phyloP scores from a whole-genome alignment of 2,797 vertebrate genomes.

The Hypotaenidia okinawae region DNA sequence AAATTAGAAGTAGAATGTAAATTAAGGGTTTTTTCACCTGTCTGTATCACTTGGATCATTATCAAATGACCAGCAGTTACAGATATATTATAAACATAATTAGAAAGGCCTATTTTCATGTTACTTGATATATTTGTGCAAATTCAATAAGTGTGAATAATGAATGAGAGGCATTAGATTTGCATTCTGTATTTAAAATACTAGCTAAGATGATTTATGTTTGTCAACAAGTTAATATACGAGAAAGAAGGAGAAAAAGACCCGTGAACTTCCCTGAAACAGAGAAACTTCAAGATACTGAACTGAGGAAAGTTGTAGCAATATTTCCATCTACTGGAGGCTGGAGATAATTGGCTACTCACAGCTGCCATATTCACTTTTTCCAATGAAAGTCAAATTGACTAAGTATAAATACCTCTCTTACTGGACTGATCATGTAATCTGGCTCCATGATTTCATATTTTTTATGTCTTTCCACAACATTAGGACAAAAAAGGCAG shows the following conservation, averaged over 20 bases:
- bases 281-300: background rate
- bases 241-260: background rate
- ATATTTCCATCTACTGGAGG: constrained; percentile 63
- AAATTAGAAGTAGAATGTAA: background rate
- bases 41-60: background rate
- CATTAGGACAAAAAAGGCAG: background rate
- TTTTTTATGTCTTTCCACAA: background rate
- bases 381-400: background rate
- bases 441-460: background rate
- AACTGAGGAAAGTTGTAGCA: background rate
- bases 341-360: background rate
- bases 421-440: background rate
- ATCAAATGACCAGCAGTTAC: background rate
- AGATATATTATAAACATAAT: background rate
- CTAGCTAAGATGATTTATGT: background rate
- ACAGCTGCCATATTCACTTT: background rate
- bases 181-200: background rate
- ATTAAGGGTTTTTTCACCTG: background rate
- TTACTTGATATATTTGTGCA: background rate
- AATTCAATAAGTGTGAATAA: background rate
- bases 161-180: background rate
- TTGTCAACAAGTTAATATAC: background rate
- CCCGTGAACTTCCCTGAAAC: background rate
- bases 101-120: background rate
- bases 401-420: background rate